Evolutionary conservation across 1,140 invertebrate species (phyloP).

Genomic region (Drosophila melanica): DNA sequence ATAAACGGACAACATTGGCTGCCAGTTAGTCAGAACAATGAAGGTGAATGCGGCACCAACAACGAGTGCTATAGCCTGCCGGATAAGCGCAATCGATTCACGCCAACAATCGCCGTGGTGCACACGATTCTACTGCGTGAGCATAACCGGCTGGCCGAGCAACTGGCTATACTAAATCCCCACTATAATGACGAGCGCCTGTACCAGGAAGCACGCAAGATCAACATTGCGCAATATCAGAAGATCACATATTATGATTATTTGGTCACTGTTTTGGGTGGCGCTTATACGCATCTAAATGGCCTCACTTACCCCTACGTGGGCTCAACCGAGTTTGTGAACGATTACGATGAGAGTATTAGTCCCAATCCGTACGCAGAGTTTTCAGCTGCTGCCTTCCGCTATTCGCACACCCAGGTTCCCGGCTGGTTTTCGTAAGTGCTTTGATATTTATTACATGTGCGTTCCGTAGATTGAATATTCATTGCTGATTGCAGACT

Average conservation of each 20-base stretch:
- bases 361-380: constrained; percentile 92
- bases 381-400: constrained; percentile 92
- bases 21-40: constrained; percentile 87
- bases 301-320: constrained; percentile 87
- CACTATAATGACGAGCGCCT: constrained; percentile 93
- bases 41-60: constrained; percentile 86
- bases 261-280: constrained; percentile 91
- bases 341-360: constrained; percentile 93
- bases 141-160: constrained; percentile 94
- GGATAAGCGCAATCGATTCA: constrained; percentile 94
- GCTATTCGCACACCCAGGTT: constrained; percentile 93
- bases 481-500: constrained; percentile 85
- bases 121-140: constrained; percentile 94
- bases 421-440: constrained; percentile 90
- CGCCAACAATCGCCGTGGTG: constrained; percentile 90
- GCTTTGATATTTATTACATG: background rate
- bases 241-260: constrained; percentile 94
- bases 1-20: constrained; percentile 87
- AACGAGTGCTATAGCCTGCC: constrained; percentile 90
- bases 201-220: constrained; percentile 93
- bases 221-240: constrained; percentile 91
- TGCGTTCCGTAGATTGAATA: too few species aligned
- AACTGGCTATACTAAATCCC: constrained; percentile 90
- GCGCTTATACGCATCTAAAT: constrained; percentile 87
- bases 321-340: constrained; percentile 87